Conservation (phyloP, 1,140 invertebrate species). For the Plectus sambesii region DNA sequence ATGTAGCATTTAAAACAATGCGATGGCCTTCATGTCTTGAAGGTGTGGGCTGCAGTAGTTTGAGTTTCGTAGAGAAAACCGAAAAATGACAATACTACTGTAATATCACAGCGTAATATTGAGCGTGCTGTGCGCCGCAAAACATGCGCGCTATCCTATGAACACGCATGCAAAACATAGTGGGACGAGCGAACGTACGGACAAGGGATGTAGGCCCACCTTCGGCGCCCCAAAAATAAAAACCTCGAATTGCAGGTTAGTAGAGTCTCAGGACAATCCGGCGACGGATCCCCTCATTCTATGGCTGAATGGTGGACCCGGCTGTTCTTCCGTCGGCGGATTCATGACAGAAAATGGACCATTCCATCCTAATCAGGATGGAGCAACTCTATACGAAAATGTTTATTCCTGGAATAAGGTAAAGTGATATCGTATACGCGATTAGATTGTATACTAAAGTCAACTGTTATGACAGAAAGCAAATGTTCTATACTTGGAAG, state of each 20-base stretch:
- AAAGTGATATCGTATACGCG: conserved; percentile 8
- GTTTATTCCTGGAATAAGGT: conserved; percentile 50
- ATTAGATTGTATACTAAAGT: too few species aligned
- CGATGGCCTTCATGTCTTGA: too few species aligned
- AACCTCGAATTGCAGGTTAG: conserved; percentile 49
- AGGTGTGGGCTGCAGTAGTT: too few species aligned
- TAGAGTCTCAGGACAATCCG: conserved; percentile 48
- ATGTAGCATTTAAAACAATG: too few species aligned
- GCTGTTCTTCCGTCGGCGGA: conserved; percentile 51
- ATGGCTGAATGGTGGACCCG: conserved; percentile 54
- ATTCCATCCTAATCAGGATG: conserved; percentile 41
- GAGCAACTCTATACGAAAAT: conserved; percentile 46
- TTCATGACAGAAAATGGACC: conserved; percentile 52
- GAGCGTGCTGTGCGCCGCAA: too few species aligned
- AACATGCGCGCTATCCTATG: too few species aligned
- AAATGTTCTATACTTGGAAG: conserved; percentile 36
- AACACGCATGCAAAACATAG: too few species aligned
- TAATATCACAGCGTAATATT: too few species aligned
- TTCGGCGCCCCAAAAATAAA: too few species aligned
- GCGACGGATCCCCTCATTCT: conserved; percentile 49
- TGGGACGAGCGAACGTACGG: conserved; percentile 48
- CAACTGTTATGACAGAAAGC: too few species aligned
- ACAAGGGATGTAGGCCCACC: conserved; percentile 45
- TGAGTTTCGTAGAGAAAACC: too few species aligned
- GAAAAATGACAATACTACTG: too few species aligned